Evolutionary conservation across 2,113 vertebrate species (phyloP).

Genomic region (mouse (Mus musculus)): GRCm39 chrX:144320001-144320500

Average conservation of each 20-base stretch:
- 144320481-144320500: neutral
- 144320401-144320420: neutral
- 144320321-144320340: neutral
- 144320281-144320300: neutral
- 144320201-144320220: neutral
- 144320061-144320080: neutral
- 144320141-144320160: neutral
- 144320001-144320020: neutral
- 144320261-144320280: neutral
- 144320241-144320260: neutral
- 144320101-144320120: slow-evolving; percentile 17
- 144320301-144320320: neutral
- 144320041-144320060: neutral
- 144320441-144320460: slow-evolving; percentile 9
- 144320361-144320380: neutral
- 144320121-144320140: neutral
- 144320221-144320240: slow-evolving; percentile 23
- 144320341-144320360: neutral
- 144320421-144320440: neutral
- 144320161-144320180: neutral
- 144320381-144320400: neutral
- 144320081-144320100: slow-evolving; percentile 39
- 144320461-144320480: neutral
- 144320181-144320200: neutral
- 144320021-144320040: neutral